Conservation (phyloP, 2,888 invertebrate genomes). For the Eudasyphora cyanicolor region DNA sequence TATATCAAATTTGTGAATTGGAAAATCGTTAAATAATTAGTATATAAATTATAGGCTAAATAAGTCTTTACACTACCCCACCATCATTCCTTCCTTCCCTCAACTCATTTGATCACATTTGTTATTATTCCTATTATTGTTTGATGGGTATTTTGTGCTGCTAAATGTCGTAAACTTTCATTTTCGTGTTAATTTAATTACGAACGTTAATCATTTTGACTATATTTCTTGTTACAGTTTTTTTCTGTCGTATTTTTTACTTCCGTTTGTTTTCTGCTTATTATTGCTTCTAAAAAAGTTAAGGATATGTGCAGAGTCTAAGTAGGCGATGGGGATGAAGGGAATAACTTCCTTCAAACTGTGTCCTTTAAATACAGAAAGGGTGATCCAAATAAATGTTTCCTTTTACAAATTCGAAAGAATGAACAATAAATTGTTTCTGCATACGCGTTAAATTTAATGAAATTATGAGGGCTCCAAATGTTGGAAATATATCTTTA, state of each 20-base stretch:
- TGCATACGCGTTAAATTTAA: no score
- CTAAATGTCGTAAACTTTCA: conserved; percentile 76
- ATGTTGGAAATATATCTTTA: no score
- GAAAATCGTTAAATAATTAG: conserved; percentile 63
- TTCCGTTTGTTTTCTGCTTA: conserved; percentile 72
- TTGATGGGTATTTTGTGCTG: conserved; percentile 69
- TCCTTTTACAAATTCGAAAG: no score
- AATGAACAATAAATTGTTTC: no score
- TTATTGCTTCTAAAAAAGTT: conserved; percentile 30
- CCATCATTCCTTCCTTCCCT: not conserved
- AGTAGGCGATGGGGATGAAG: no score
- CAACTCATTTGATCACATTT: not conserved
- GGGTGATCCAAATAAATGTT: no score
- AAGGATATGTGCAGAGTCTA: no score
- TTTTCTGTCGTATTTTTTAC: conserved; percentile 67
- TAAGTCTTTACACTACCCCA: conserved; percentile 27
- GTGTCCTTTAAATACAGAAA: no score
- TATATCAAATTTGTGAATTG: conserved; percentile 52
- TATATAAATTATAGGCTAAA: conserved; percentile 33
- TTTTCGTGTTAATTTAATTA: conserved; percentile 78
- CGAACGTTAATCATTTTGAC: conserved; percentile 73
- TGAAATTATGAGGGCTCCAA: no score
- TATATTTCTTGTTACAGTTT: conserved; percentile 42
- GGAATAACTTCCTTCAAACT: no score
- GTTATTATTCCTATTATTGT: conserved; percentile 42